Conservation (phyloP, 2,888 invertebrate species). For the Xestia sexstrigata region DNA sequence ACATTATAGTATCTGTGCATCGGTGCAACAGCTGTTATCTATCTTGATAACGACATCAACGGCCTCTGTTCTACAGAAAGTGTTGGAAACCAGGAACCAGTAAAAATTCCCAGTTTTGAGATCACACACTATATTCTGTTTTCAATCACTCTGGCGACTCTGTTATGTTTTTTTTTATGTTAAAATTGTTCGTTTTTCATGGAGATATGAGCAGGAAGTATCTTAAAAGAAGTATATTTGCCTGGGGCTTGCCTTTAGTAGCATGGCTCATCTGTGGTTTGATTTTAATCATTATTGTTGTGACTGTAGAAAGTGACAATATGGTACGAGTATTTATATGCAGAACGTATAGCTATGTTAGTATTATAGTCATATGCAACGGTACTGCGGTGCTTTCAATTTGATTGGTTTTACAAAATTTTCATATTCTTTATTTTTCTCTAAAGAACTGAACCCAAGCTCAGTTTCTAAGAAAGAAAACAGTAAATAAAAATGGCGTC, state of each 20-base stretch:
- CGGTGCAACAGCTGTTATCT: neutral
- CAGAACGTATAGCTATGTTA: neutral
- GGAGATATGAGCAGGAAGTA: constrained; percentile 3
- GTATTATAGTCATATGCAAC: neutral
- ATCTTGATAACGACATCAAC: neutral
- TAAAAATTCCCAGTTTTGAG: neutral
- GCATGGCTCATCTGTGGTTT: neutral
- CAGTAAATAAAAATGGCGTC: constrained; percentile 28
- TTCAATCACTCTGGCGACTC: neutral
- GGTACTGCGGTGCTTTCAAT: neutral
- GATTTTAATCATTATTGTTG: neutral
- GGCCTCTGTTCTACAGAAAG: too few species aligned
- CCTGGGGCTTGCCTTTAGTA: constrained; percentile 33
- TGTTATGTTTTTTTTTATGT: constrained; percentile 25
- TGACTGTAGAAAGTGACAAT: neutral
- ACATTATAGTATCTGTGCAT: neutral
- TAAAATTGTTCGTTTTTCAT: constrained; percentile 23
- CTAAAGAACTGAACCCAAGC: neutral
- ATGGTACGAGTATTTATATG: neutral
- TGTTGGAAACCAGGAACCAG: neutral
- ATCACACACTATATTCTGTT: neutral
- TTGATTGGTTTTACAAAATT: constrained; percentile 18
- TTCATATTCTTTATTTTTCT: neutral
- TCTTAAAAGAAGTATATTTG: constrained; percentile 27
- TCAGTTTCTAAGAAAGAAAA: neutral